Conservation (phyloP, 35 echinoderm and acorn worm genomes). For the Patiria miniata region DNA sequence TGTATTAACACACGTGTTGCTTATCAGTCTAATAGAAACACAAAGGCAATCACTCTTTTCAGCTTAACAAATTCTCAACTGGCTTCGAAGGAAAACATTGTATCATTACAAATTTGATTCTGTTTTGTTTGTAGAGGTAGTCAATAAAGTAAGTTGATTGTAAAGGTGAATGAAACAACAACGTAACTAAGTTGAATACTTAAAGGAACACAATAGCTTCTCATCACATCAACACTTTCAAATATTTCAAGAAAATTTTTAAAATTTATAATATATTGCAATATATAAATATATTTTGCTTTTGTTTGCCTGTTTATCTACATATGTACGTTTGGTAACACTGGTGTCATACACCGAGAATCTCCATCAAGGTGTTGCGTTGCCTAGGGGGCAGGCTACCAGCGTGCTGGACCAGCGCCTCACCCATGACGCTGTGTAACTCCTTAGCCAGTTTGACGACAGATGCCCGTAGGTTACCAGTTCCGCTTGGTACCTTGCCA, state of each 20-base stretch:
- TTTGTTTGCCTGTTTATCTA: background rate
- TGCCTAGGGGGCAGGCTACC: conserved; percentile 71
- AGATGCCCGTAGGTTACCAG: conserved; percentile 80
- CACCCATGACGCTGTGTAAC: conserved; percentile 79
- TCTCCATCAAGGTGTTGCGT: conserved; percentile 61
- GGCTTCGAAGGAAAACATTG: no score
- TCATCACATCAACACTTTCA: no score
- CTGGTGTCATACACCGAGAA: conserved; percentile 33
- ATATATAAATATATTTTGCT: conserved; percentile 24
- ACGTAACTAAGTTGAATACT: no score
- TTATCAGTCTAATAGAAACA: no score
- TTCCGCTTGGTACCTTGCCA: conserved; percentile 81
- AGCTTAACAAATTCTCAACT: no score
- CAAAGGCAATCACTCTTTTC: no score
- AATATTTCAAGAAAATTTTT: conserved; percentile 8
- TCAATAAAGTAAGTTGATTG: no score
- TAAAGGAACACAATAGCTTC: no score
- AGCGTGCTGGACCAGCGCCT: conserved; percentile 72
- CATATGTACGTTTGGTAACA: background rate
- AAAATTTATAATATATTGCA: conserved; percentile 5
- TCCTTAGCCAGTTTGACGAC: conserved; percentile 59
- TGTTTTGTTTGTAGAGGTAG: no score
- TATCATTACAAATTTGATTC: no score
- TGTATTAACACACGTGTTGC: no score
- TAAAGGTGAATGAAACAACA: no score